phyloP scores from a whole-genome alignment of 2,113 vertebrate species.

The Gavialis gangeticus region DNA sequence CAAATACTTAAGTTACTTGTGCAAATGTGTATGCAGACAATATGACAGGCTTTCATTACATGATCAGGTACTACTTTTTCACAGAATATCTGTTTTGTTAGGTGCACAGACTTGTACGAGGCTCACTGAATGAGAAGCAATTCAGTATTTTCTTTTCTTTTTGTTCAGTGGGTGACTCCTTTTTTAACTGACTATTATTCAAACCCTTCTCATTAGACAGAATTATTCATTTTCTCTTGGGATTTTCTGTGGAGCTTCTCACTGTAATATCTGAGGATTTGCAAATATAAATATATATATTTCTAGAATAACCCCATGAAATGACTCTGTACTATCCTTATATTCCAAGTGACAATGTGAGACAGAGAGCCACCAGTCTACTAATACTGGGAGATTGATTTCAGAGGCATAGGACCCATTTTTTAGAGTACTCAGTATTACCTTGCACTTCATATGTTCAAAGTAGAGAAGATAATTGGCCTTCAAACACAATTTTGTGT shows the following conservation, averaged over 20 bases:
- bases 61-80: background rate
- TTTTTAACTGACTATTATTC: background rate
- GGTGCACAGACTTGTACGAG: background rate
- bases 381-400: background rate
- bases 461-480: background rate
- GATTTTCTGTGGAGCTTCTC: background rate
- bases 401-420: background rate
- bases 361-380: background rate
- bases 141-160: too few species aligned
- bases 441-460: background rate
- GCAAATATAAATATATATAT: fast-evolving
- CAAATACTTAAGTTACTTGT: too few species aligned
- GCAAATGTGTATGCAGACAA: background rate
- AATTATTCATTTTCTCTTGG: background rate
- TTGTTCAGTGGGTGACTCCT: background rate
- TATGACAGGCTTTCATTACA: background rate
- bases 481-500: background rate
- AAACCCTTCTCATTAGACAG: background rate
- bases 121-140: too few species aligned
- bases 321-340: too few species aligned
- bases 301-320: background rate
- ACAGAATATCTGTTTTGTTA: background rate
- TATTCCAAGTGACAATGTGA: background rate
- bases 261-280: background rate
- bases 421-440: background rate